Conservation (phyloP, 2,113 vertebrate species). For the Bombycilla garrulus region DNA sequence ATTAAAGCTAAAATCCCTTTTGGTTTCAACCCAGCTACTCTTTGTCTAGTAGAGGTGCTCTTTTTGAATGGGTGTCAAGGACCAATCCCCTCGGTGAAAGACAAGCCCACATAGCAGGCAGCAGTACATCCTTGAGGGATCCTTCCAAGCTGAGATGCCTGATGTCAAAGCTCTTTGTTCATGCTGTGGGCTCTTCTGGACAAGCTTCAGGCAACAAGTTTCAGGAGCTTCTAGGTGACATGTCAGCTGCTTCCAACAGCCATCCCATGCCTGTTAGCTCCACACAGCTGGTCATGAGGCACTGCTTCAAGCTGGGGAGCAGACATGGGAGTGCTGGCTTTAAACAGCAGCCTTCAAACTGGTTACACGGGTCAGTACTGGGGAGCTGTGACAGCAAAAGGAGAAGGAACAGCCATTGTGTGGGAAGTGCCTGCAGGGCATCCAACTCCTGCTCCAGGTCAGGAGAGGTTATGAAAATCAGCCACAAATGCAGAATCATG, state of each 20-base stretch:
- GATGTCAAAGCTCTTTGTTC: neutral
- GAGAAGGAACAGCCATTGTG: neutral
- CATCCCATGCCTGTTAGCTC: neutral
- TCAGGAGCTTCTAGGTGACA: neutral
- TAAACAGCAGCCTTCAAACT: neutral
- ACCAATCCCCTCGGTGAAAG: neutral
- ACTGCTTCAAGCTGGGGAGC: neutral
- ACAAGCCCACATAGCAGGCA: neutral
- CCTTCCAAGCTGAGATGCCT: neutral
- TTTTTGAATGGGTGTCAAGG: neutral
- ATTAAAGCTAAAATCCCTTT: neutral
- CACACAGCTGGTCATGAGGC: neutral
- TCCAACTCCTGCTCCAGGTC: neutral
- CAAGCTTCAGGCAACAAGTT: neutral
- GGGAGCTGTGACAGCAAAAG: neutral
- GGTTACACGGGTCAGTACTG: accelerated
- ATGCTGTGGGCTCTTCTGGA: accelerated
- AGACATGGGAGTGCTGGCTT: neutral
- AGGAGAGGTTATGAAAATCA: neutral
- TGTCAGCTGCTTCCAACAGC: neutral
- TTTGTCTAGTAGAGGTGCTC: neutral
- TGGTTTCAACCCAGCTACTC: neutral
- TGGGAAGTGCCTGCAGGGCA: neutral
- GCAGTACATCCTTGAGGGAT: neutral
- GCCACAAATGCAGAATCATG: neutral